phyloP scores from a whole-genome alignment of 2,113 vertebrate species.

The Coturnix japonica region DNA sequence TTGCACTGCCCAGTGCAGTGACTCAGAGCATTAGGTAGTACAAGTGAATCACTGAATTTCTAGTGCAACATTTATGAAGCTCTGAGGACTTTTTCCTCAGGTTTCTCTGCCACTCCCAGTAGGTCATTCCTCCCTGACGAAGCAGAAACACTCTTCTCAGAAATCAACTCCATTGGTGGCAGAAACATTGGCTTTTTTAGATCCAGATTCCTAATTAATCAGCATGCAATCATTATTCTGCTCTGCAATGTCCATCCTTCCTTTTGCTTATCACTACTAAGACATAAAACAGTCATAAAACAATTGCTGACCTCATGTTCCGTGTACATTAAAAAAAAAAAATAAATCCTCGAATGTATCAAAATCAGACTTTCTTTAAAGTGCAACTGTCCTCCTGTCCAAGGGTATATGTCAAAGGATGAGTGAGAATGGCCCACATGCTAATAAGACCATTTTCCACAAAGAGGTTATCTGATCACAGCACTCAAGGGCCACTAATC shows the following conservation, averaged over 20 bases:
- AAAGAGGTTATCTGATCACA: neutral
- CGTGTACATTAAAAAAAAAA: neutral
- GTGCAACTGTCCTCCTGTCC: neutral
- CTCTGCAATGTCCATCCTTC: neutral
- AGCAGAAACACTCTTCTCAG: neutral
- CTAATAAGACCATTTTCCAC: neutral
- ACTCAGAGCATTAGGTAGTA: conserved; percentile 8
- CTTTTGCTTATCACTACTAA: neutral
- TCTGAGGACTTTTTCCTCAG: neutral
- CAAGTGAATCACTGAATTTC: conserved; percentile 35
- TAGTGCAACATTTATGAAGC: neutral
- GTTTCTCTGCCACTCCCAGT: conserved; percentile 21
- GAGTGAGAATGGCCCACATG: neutral
- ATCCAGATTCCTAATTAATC: neutral
- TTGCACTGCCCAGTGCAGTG: neutral
- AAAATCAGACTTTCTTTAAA: neutral
- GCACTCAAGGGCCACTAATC: neutral
- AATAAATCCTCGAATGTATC: neutral
- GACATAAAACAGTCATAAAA: neutral
- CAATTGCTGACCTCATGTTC: neutral
- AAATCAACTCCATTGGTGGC: neutral
- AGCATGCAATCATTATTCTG: neutral
- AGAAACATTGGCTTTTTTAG: neutral
- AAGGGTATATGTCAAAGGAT: neutral
- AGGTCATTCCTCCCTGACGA: neutral